Conservation (phyloP, 2,113 vertebrate genomes). For the Stomatorhinus ivindoensis region DNA sequence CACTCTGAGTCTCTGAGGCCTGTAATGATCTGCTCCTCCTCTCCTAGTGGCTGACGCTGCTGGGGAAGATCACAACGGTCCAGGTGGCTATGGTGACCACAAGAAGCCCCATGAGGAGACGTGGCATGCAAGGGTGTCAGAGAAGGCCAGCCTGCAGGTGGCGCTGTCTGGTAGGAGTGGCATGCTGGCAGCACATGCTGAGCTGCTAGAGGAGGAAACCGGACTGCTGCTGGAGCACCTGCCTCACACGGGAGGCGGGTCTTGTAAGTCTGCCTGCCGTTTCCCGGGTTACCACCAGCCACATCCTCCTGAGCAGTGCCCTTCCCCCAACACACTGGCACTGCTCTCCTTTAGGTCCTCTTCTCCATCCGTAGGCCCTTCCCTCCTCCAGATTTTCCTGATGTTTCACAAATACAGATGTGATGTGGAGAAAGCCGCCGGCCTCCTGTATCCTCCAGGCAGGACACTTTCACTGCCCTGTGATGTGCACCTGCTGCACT, state of each 20-base stretch:
- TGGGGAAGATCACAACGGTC: constrained; percentile 53
- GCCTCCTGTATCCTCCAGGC: background rate
- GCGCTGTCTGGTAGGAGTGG: constrained; percentile 72
- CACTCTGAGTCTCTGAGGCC: background rate
- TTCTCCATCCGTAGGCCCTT: background rate
- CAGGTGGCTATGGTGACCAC: constrained; percentile 52
- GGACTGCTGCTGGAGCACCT: constrained; percentile 70
- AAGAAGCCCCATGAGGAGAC: constrained; percentile 58
- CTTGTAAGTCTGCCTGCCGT: constrained; percentile 57
- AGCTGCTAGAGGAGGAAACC: constrained; percentile 65
- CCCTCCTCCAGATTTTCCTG: background rate
- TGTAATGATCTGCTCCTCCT: background rate
- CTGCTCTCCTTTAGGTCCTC: background rate
- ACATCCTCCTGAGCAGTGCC: background rate
- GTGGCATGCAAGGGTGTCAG: constrained; percentile 53
- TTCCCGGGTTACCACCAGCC: background rate
- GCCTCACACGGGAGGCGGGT: constrained; percentile 65
- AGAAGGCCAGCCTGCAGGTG: constrained; percentile 59
- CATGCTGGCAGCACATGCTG: constrained; percentile 65
- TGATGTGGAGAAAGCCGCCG: background rate
- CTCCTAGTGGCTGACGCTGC: constrained; percentile 45
- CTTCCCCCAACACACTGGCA: background rate
- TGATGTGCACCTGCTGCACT: background rate
- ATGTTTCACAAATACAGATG: background rate
- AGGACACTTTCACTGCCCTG: background rate